Evolutionary conservation across 2,888 invertebrate species (phyloP), one percentile per base, ranked within the genome.

Genomic region (Dasypogon diadema): DNA sequence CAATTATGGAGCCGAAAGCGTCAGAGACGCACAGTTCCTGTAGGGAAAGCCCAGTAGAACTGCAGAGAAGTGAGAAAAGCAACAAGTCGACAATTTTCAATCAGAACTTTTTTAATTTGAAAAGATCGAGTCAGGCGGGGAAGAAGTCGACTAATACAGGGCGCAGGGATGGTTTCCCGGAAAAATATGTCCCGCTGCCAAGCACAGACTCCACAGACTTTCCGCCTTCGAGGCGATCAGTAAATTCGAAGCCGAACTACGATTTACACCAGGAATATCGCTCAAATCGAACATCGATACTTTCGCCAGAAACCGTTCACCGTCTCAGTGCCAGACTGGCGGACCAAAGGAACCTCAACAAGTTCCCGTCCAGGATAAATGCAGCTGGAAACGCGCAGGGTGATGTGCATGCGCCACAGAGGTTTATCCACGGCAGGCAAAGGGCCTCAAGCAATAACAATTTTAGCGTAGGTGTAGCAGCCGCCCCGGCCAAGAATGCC

Each of bases 291-390:
- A 80, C 85, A 12, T 81, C 79, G 56, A 83, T 85, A 65, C 80
- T 85, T 73, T 85, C 85, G 77, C 86, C 85, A 3, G 86, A 86
- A 79, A 84, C 82, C 78, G 81, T 85, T 34, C 84, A 84, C 79
- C 82, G 83, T 4, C 78, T 86, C 22, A 84, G 83, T 68, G 84
- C 84, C 1, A 83, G 82, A 14, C 78, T 85, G 24, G 76, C 65
- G n/a, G 78, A 78, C 75, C 60, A 75, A 34, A 78, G 75, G 30
- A 60, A 46, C 10, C 22, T 46, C 22, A 74, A 18, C 18, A 65
- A 70, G 21, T 16, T 22, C 12, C 14, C 56, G 18, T n/a, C n/a
- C n/a, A 42, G 22, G 18, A 14, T 22, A 5, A 22, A 18, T 37
- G 10, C n/a, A n/a, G n/a, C n/a, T n/a, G n/a, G n/a, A n/a, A n/a